Percentiles rank a stretch among this genome's conserved stretches.
These are phyloP conservation scores for Trichacis sp. DNA, from an alignment of 2,888 invertebrate species.

Conservation along the genomic window DNA sequence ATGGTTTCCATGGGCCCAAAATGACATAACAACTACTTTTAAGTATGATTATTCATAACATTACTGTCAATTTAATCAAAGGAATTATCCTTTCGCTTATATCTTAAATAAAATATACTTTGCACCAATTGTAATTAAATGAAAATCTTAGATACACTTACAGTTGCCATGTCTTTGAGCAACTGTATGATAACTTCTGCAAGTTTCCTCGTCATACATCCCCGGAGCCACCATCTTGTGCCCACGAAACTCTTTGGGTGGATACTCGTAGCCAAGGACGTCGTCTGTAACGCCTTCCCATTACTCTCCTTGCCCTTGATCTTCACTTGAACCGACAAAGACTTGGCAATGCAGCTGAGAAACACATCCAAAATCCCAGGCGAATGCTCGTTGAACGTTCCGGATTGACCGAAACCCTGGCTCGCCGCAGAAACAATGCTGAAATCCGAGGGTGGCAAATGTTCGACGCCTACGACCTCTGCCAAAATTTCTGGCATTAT, in stretches of 20 bases:
- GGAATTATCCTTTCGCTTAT: too few species aligned
- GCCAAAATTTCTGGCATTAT: conserved; percentile 88
- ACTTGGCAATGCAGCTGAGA: conserved; percentile 90
- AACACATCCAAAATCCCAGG: conserved; percentile 90
- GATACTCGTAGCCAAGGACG: conserved; percentile 74
- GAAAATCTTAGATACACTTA: conserved; percentile 68
- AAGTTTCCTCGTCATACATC: conserved; percentile 84
- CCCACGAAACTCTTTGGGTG: conserved; percentile 73
- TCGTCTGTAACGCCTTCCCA: conserved; percentile 69
- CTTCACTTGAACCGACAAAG: conserved; percentile 91
- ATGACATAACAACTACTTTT: too few species aligned
- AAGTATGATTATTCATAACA: too few species aligned
- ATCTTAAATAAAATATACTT: too few species aligned
- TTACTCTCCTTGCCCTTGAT: conserved; percentile 75
- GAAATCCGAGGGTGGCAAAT: conserved; percentile 81
- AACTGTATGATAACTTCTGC: conserved; percentile 90
- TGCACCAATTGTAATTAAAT: too few species aligned
- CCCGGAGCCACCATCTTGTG: conserved; percentile 86
- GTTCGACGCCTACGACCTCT: conserved; percentile 74
- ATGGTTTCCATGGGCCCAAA: too few species aligned
- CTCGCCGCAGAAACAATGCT: conserved; percentile 77
- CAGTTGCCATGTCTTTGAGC: conserved; percentile 92
- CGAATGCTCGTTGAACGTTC: conserved; percentile 71
- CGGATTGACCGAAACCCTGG: conserved; percentile 67
- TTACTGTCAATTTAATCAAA: too few species aligned